Evolutionary conservation across 2,113 vertebrate genomes (phyloP).

Genomic region (Aythya baeri): DNA sequence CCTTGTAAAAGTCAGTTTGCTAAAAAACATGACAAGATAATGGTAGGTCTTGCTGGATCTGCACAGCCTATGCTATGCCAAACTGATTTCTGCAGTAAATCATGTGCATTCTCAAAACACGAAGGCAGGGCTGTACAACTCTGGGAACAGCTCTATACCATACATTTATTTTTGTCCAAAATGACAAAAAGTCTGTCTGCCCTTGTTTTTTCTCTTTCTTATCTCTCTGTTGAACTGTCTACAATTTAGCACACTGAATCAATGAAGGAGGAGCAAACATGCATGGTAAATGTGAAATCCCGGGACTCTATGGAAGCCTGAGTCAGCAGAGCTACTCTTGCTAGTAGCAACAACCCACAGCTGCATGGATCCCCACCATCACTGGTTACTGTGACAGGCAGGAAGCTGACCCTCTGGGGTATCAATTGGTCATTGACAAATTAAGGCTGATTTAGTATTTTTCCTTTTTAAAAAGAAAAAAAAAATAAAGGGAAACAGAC

Average conservation of each 20-base stretch:
- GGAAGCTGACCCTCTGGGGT: background rate
- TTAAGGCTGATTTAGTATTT: background rate
- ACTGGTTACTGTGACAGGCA: background rate
- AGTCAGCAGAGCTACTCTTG: background rate
- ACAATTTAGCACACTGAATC: background rate
- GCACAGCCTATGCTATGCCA: background rate
- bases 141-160: background rate
- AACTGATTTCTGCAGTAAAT: constrained; percentile 42
- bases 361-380: background rate
- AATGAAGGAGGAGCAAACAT: background rate
- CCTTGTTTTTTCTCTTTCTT: background rate
- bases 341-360: background rate
- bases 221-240: background rate
- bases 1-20: constrained; percentile 45
- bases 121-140: constrained; percentile 6
- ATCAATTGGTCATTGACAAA: background rate
- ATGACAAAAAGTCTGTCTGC: background rate
- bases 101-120: background rate
- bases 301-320: background rate
- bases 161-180: constrained; percentile 25
- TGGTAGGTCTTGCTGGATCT: constrained; percentile 38
- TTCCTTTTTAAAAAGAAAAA: background rate
- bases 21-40: constrained; percentile 54
- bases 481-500: no score
- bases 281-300: background rate